Evolutionary conservation across 2,113 vertebrate genomes (phyloP).

Genomic region (Recurvirostra avosetta): DNA sequence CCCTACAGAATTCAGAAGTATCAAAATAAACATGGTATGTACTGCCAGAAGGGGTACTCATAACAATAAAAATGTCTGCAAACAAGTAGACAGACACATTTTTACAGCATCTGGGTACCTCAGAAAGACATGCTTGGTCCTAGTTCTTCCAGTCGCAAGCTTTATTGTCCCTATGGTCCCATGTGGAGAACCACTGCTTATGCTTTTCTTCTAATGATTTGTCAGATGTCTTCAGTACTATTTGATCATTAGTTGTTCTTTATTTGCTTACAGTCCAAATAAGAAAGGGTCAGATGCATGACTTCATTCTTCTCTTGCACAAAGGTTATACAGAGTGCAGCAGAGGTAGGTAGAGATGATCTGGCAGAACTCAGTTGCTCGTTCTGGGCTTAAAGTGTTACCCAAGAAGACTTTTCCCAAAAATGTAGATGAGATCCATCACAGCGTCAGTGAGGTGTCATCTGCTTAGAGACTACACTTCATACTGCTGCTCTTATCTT

Average conservation of each 20-base stretch:
- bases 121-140: not conserved
- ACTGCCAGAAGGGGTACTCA: not conserved
- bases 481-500: not conserved
- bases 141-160: not conserved
- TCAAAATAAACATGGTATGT: conserved; percentile 11
- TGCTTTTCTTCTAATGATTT: not conserved
- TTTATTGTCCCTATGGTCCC: not conserved
- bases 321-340: not conserved
- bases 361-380: not conserved
- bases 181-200: not conserved
- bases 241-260: not conserved
- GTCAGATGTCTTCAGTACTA: not conserved
- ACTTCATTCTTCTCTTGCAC: not conserved
- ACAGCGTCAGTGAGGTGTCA: not conserved
- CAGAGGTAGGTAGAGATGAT: not conserved
- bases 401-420: not conserved
- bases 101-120: not conserved
- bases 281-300: not conserved
- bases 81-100: not conserved
- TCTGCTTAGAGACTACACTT: not conserved
- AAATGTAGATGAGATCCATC: not conserved
- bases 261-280: not conserved
- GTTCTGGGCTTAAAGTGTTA: not conserved
- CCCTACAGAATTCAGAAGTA: not conserved
- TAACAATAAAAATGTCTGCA: conserved; percentile 7